Base-by-base conservation (phyloP, 2,113 vertebrate species). In the Tor tambroides region DNA sequence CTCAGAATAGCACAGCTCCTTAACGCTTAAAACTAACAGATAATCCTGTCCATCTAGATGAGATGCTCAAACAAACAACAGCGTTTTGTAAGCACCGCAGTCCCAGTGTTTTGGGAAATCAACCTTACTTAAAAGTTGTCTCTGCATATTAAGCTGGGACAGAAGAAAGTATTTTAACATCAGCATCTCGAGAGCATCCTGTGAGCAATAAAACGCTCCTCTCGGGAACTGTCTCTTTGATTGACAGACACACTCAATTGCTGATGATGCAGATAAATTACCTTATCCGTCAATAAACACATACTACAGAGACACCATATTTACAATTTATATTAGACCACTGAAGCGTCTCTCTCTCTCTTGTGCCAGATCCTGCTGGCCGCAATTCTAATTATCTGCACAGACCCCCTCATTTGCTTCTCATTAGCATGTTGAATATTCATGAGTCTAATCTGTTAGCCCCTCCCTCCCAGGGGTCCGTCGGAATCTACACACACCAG, bases 371-470 rank as follows among this genome's bases (percentile, higher is more conserved):
- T 81, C 86, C 84, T 88, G 84, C 89, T 86, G 86, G 86, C 89
- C 83, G 86, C 83, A 83, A 75, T 86, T 81, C 89, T 89, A 87
- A 89, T 89, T 89, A 87, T 87, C 86, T 43, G 51, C 83, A 86
- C 86, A 86, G 84, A 89, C 86, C 85, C 74, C 84, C 38, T 89
- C 89, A 86, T 89, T 89, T 88, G 86, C 84, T 72, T 89, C 80
- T 88, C 84, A 88, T 89, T 89, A 87, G 84, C 80, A 88, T 87
- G 89, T 69, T 87, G 89, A 89, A 89, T 89, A 88, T 88, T 77
- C 84, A 88, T 86, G 86, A 89, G 35, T 81, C 84, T 85, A 85
- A 59, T 87, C 74, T 86, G 89, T 86, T 86, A 87, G 89, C 85
- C 80, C 75, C 80, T 84, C 79, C 86, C 85, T 71, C 76, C 78